phyloP scores from a whole-genome alignment of 2,113 vertebrate genomes.

The Garra rufa region DNA sequence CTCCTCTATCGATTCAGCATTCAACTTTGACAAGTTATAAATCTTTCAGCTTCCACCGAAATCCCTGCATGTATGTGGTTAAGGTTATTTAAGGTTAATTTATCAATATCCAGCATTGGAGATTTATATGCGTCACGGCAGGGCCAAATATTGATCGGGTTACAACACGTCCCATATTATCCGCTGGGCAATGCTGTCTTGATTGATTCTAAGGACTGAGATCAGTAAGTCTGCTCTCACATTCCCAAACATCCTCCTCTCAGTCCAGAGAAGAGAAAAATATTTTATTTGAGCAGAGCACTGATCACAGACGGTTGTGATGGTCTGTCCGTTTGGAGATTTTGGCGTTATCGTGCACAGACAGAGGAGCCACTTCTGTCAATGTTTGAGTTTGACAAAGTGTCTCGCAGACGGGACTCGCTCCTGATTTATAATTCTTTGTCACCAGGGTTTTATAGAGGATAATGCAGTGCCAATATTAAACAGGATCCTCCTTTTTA shows the following conservation, averaged over 20 bases:
- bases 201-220: slow-evolving; percentile 55
- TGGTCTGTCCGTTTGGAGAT: slow-evolving; percentile 21
- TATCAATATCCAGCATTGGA: slow-evolving; percentile 15
- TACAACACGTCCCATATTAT: slow-evolving; percentile 62
- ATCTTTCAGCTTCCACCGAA: background rate
- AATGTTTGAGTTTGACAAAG: slow-evolving; percentile 53
- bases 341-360: slow-evolving; percentile 39
- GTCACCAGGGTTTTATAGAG: background rate
- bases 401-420: slow-evolving; percentile 23
- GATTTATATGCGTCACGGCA: slow-evolving; percentile 39
- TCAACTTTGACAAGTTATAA: slow-evolving; percentile 22
- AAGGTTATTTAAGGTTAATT: slow-evolving; percentile 47
- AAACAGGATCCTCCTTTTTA: background rate
- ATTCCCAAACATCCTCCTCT: slow-evolving; percentile 24
- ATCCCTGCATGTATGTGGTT: slow-evolving; percentile 1
- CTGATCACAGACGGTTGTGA: slow-evolving; percentile 22
- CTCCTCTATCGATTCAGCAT: slow-evolving; percentile 5
- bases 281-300: slow-evolving; percentile 7
- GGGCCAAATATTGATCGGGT: slow-evolving; percentile 57
- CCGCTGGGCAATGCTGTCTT: slow-evolving; percentile 56
- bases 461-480: slow-evolving; percentile 32
- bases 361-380: slow-evolving; percentile 39
- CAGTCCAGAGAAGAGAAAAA: slow-evolving; percentile 22
- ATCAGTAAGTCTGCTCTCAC: slow-evolving; percentile 6
- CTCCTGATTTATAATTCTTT: slow-evolving; percentile 35